Percentiles rank a stretch among this genome's conserved stretches.
phyloP scores from a whole-genome alignment of 2,888 invertebrate genomes.

The Eulithis prunata region DNA sequence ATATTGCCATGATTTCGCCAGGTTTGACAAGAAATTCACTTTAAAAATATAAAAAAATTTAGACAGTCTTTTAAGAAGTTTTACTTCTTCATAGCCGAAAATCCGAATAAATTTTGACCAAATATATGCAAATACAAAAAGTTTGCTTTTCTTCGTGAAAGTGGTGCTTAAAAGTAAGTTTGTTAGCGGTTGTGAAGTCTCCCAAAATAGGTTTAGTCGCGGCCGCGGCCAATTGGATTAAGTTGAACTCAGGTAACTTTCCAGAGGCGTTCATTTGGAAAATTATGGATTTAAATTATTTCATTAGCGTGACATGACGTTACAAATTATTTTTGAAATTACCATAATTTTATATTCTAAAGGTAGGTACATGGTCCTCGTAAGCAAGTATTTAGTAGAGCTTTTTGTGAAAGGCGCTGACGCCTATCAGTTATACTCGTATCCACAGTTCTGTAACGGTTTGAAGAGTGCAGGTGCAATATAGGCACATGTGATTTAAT shows the following conservation, averaged over 20 bases:
- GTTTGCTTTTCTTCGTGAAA: constrained; percentile 60
- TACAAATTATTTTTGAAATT: constrained; percentile 8
- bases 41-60: constrained; percentile 17
- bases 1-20: too few relatives aligned
- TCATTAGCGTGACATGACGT: constrained; percentile 26
- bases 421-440: too few relatives aligned
- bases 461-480: too few relatives aligned
- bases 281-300: constrained; percentile 58
- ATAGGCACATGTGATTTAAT: too few relatives aligned
- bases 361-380: too few relatives aligned
- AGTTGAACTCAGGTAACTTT: constrained; percentile 75
- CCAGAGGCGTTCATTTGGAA: constrained; percentile 67
- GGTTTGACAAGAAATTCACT: neutral
- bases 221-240: constrained; percentile 76
- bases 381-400: too few relatives aligned
- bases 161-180: constrained; percentile 66
- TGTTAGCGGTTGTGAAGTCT: constrained; percentile 70
- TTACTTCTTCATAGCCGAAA: constrained; percentile 25
- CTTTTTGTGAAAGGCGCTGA: too few relatives aligned
- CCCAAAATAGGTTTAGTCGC: constrained; percentile 73
- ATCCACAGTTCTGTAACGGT: too few relatives aligned
- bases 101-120: constrained; percentile 43
- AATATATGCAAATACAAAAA: constrained; percentile 67
- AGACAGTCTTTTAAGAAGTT: constrained; percentile 13
- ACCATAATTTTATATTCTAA: neutral